Percentiles rank a stretch among this genome's conserved stretches.
Conservation (phyloP, 1,140 invertebrate species). For the Drosophila sulfurigaster region DNA sequence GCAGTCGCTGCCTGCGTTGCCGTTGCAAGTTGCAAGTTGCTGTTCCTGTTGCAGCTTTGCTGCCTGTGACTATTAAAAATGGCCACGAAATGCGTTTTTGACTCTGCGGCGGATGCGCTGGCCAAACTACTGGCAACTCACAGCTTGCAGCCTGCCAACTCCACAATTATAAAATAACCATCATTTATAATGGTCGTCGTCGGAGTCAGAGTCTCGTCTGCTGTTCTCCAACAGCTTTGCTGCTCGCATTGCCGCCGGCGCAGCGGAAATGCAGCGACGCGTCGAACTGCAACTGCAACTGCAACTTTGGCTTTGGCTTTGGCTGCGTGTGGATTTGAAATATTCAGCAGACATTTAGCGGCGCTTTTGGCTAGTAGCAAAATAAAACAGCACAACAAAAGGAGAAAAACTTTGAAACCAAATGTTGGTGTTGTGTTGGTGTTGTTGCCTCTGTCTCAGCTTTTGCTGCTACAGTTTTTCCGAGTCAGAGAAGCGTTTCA, state of each 20-base stretch:
- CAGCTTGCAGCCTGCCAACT: conserved; percentile 38
- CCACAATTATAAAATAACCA: conserved; percentile 83
- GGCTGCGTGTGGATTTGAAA: conserved; percentile 79
- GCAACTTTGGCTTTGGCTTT: conserved; percentile 1
- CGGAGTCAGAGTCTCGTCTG: conserved; percentile 9
- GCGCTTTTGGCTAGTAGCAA: conserved; percentile 70
- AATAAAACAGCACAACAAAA: conserved; percentile 36
- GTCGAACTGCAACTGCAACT: conserved; percentile 46
- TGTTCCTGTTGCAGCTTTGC: no score
- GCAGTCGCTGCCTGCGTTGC: background rate
- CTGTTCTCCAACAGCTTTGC: background rate
- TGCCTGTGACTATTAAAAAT: conserved; percentile 61
- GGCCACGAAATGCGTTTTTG: conserved; percentile 79
- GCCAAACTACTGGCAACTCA: conserved; percentile 36
- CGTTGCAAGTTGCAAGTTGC: background rate
- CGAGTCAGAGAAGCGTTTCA: conserved; percentile 83
- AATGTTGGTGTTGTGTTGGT: conserved; percentile 15
- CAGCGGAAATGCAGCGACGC: conserved; percentile 72
- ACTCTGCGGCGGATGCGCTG: conserved; percentile 67
- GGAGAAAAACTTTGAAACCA: conserved; percentile 19
- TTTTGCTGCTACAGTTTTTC: conserved; percentile 63
- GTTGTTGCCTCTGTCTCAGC: background rate
- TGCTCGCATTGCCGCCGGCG: conserved; percentile 43
- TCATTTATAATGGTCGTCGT: conserved; percentile 75
- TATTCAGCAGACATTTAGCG: conserved; percentile 79